A percentile compares a stretch with the other conserved stretches of the same genome.
Evolutionary conservation across 92 coral and sea anemone species (phyloP).

Genomic region (Parazoanthus darwini): DNA sequence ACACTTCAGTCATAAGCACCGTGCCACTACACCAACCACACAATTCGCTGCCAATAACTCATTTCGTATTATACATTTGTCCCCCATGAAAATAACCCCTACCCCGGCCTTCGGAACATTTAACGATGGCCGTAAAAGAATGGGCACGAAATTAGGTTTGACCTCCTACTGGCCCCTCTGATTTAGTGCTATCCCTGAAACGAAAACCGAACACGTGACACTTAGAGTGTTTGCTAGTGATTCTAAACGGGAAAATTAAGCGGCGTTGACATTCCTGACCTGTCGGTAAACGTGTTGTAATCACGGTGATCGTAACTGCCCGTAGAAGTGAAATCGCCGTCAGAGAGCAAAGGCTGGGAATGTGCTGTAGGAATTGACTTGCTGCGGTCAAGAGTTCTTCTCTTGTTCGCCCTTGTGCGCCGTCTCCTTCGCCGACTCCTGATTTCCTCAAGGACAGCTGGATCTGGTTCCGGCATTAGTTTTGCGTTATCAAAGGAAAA

Average conservation of each 20-base stretch:
- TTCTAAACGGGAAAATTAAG: slow-evolving; percentile 25
- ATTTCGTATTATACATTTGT: no score
- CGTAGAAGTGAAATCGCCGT: slow-evolving; percentile 18
- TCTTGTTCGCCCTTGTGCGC: slow-evolving; percentile 14
- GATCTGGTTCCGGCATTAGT: slow-evolving; percentile 78
- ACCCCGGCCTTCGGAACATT: no score
- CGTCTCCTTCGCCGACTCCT: slow-evolving; percentile 54
- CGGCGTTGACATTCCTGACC: slow-evolving; percentile 19
- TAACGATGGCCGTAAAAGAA: no score
- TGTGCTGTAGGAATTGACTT: neutral
- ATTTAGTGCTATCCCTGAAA: neutral
- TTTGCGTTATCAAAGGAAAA: slow-evolving; percentile 79
- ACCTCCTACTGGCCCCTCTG: no score
- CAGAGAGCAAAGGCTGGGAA: slow-evolving; percentile 14
- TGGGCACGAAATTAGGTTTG: no score
- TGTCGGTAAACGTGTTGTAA: slow-evolving; percentile 28
- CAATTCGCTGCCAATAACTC: no score
- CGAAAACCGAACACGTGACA: neutral
- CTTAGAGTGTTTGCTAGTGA: neutral
- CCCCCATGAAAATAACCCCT: no score
- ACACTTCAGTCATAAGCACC: no score
- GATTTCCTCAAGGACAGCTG: slow-evolving; percentile 57
- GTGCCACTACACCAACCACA: no score
- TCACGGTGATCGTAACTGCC: slow-evolving; percentile 35
- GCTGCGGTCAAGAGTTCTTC: neutral